Conservation (phyloP, 1,140 invertebrate genomes). For the Wasmannia auropunctata region DNA sequence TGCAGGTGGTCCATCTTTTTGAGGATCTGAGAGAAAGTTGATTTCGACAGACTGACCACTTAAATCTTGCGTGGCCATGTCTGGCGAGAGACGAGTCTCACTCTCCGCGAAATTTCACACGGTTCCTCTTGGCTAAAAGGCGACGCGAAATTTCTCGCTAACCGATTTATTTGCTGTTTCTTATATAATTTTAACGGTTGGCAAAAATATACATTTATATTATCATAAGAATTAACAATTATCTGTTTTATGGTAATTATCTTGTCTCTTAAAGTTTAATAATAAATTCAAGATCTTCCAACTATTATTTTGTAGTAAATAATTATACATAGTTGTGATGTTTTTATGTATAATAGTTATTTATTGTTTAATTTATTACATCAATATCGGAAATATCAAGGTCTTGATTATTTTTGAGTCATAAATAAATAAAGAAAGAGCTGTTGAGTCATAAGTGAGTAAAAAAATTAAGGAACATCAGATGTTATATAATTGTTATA, state of each 20-base stretch:
- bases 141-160: background rate
- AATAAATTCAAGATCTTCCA: background rate
- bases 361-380: background rate
- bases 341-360: background rate
- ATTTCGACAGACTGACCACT: constrained; percentile 59
- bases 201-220: too few species aligned
- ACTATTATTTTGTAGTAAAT: background rate
- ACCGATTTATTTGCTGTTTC: too few species aligned
- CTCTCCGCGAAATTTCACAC: constrained; percentile 29
- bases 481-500: too few species aligned
- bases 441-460: too few species aligned
- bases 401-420: background rate
- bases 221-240: background rate
- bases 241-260: background rate
- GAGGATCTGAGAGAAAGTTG: constrained; percentile 49
- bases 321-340: background rate
- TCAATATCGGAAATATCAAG: background rate
- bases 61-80: constrained; percentile 29
- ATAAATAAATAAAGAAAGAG: too few species aligned
- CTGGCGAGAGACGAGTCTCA: background rate
- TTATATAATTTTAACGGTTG: too few species aligned
- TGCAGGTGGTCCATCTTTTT: constrained; percentile 27
- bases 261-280: background rate
- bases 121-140: background rate
- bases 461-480: background rate